Evolutionary conservation across 2,797 vertebrate genomes (phyloP).

Genomic region (Oryzias sinensis): DNA sequence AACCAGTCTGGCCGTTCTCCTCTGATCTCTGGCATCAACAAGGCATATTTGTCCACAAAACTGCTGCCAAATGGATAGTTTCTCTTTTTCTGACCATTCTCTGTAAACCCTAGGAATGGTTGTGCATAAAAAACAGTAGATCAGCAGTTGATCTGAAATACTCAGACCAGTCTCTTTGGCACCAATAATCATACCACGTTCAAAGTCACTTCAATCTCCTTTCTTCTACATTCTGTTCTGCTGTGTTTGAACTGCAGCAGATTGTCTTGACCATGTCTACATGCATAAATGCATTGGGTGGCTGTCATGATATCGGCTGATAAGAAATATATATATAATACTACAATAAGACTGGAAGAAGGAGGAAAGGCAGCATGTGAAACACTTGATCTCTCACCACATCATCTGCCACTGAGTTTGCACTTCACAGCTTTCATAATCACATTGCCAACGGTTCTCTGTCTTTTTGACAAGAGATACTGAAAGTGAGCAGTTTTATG

Average conservation of each 20-base stretch:
- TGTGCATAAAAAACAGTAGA: no score
- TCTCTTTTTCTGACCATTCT: no score
- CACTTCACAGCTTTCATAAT: neutral
- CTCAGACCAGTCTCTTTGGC: no score
- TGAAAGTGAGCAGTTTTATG: neutral
- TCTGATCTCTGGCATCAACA: conserved; percentile 51
- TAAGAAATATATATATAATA: neutral
- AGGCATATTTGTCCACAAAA: conserved; percentile 14
- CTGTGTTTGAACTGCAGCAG: no score
- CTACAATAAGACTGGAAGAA: neutral
- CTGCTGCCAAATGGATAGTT: conserved; percentile 6
- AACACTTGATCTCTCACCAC: neutral
- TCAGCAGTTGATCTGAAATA: no score
- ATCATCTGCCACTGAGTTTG: neutral
- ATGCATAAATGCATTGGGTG: no score
- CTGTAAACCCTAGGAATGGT: no score
- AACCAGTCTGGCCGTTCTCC: neutral
- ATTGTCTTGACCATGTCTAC: no score
- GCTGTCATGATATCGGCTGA: neutral
- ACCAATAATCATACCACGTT: no score
- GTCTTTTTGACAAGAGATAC: neutral
- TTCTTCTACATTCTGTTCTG: no score
- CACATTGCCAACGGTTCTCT: neutral
- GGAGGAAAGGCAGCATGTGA: neutral
- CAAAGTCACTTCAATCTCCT: no score